phyloP scores from a whole-genome alignment of 2,888 invertebrate genomes.

The Notocelia uddmanniana region DNA sequence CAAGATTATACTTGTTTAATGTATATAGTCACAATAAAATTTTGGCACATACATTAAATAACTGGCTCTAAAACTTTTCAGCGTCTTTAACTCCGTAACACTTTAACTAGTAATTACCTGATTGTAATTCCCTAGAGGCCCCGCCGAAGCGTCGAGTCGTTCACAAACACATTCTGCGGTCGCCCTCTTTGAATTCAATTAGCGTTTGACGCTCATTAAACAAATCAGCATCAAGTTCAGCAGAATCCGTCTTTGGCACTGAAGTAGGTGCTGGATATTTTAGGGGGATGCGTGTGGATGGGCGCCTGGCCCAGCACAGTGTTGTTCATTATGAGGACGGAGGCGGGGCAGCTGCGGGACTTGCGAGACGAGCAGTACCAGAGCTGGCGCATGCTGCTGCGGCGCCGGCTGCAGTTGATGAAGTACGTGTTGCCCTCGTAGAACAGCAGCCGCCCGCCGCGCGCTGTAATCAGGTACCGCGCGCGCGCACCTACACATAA shows the following conservation, averaged over 20 bases:
- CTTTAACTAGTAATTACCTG: constrained; percentile 19
- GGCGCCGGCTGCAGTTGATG: constrained; percentile 65
- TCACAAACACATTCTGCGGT: constrained; percentile 28
- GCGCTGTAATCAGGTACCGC: constrained; percentile 64
- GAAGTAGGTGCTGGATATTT: constrained; percentile 53
- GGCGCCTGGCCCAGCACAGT: constrained; percentile 64
- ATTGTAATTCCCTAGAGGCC: constrained; percentile 37
- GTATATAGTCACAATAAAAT: constrained; percentile 6
- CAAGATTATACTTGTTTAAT: not conserved
- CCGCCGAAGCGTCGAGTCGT: constrained; percentile 12
- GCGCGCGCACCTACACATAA: constrained; percentile 58
- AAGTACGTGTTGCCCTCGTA: constrained; percentile 71
- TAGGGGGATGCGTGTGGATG: constrained; percentile 69
- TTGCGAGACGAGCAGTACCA: constrained; percentile 75
- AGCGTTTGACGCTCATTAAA: constrained; percentile 26
- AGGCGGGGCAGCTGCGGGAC: constrained; percentile 67
- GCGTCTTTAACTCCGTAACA: constrained; percentile 1
- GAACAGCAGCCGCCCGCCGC: constrained; percentile 67
- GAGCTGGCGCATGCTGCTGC: constrained; percentile 61
- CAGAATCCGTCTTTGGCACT: constrained; percentile 34
- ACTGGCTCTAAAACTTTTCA: not conserved
- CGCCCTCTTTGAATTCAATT: constrained; percentile 27
- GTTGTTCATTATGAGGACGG: constrained; percentile 65
- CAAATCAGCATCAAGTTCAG: constrained; percentile 28
- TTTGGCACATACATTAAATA: constrained; percentile 12